Conservation (phyloP, 2,888 invertebrate species). For the Ptychoptera albimana region DNA sequence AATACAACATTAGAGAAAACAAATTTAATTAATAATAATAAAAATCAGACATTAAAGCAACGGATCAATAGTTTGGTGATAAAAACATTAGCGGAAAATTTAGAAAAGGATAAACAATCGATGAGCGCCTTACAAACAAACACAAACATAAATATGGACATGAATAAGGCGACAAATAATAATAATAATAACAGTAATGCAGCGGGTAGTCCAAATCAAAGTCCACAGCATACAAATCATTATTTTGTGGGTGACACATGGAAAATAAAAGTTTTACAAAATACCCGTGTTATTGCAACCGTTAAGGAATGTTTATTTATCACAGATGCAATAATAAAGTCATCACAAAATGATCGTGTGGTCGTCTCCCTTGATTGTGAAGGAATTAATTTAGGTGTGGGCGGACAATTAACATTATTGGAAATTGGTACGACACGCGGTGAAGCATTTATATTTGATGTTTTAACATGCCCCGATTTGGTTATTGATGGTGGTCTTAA, state of each 20-base stretch:
- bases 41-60: constrained; percentile 69
- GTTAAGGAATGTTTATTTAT: constrained; percentile 62
- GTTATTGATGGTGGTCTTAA: constrained; percentile 63
- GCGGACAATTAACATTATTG: constrained; percentile 74
- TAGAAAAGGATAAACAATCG: constrained; percentile 33
- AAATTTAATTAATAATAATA: constrained; percentile 16
- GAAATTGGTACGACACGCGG: constrained; percentile 71
- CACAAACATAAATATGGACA: constrained; percentile 3
- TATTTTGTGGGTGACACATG: constrained; percentile 52
- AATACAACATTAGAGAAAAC: background rate
- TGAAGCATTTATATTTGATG: constrained; percentile 74
- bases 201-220: constrained; percentile 31
- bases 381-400: constrained; percentile 79
- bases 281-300: constrained; percentile 65
- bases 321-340: constrained; percentile 53
- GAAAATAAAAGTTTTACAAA: constrained; percentile 67
- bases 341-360: constrained; percentile 31
- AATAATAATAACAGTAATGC: constrained; percentile 28
- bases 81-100: constrained; percentile 79
- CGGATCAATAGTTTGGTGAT: constrained; percentile 76
- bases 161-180: constrained; percentile 9
- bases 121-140: constrained; percentile 16
- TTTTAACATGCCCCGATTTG: constrained; percentile 68
- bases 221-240: constrained; percentile 25
- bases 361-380: constrained; percentile 81